Evolutionary conservation across 2,888 invertebrate species (phyloP), one percentile per base, ranked within the genome.

Genomic region (Aquatica leii): DNA sequence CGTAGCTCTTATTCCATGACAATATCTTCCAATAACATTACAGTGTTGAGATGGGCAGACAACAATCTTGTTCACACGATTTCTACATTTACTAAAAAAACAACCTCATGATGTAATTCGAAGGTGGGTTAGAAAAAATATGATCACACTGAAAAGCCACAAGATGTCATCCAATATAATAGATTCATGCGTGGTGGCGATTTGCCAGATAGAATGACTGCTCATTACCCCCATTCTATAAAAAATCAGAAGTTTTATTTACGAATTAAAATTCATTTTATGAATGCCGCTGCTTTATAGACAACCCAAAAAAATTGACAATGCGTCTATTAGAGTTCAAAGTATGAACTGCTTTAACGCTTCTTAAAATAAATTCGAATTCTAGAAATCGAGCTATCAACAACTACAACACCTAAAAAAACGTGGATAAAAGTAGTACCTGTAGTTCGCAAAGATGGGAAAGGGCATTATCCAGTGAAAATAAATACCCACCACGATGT

Each of bases 71-170:
- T 24, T 24, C 24, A 24, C 6, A 24, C 6, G 24, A 63, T 61
- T 60, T 60, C 63, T 20, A 43, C 37, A 34, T 64, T 54, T 58
- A 54, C 24, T 48, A 59, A 62, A 2, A 59, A 56, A 34, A 49
- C 35, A 49, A 61, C 65, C 53, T 12, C 63, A 63, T 20, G 53
- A 59, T 53, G 20, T 46, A 62, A 55, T 54, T 6, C 2, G 54
- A 34, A 62, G 59, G 55, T 66, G 66, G 66, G 52, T 55, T 34
- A 41, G 59, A 20, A 66, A 66, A 59, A 59, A 6, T n/a, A 57
- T 9, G 15, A 12, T 15, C 12, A 15, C 3, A n/a, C 12, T 40
- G 3, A n/a, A n/a, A 40, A 12, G 12, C 40, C 40, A 40, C n/a
- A 12, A 3, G 40, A 6, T 40, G 8, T 40, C n/a, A 31, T n/a